Evolutionary conservation across 2,888 invertebrate genomes (phyloP), one percentile per base, ranked within the genome.

Genomic region (Chrysolina americana): DNA sequence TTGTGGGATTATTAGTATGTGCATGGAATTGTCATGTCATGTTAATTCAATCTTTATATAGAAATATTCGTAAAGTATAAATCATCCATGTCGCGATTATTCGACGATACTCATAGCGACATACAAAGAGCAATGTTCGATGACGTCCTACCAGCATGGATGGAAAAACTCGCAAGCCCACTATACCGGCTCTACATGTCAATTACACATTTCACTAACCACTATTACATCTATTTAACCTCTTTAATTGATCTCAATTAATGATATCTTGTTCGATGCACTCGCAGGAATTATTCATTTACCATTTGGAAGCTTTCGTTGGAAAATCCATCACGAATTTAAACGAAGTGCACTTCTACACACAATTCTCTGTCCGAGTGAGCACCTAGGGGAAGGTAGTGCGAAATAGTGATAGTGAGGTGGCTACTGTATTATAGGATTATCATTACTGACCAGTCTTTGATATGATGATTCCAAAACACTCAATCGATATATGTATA

Each of bases 221-320:
- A 81, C 82, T 82, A 85, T 85, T 85, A 84, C 85, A 85, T 85
- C 83, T 85, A 86, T 81, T 87, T 87, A 87, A 87, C 87, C 87
- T 84, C 83, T 83, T 83, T 85, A 86, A 86, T 87, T 87, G 86
- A 86, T 81, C 86, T 81, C 86, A 86, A 87, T 87, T 85, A 84
- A 77, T 79, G 81, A 82, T 81, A 80, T 81, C 80, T 81, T 80
- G 81, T 82, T 82, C 78, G 79, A 79, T 80, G 80, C 75, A 76
- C 76, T 78, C 76, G 59, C 73, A 77, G 75, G 74, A 82, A 81
- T 82, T 78, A 83, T 83, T 82, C 77, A 83, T 80, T 80, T 80
- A 81, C 75, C 74, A 69, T 76, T 13, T 44, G 44, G 15, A 44
- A 44, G 44, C 44, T 59, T 59, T 59, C 59, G 59, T 59, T 59